A percentile compares a stretch with the other conserved stretches of the same genome.
These are phyloP conservation scores for Lordiphosa collinella DNA, from an alignment of 1,140 invertebrate genomes.

Conservation along the genomic window DNA sequence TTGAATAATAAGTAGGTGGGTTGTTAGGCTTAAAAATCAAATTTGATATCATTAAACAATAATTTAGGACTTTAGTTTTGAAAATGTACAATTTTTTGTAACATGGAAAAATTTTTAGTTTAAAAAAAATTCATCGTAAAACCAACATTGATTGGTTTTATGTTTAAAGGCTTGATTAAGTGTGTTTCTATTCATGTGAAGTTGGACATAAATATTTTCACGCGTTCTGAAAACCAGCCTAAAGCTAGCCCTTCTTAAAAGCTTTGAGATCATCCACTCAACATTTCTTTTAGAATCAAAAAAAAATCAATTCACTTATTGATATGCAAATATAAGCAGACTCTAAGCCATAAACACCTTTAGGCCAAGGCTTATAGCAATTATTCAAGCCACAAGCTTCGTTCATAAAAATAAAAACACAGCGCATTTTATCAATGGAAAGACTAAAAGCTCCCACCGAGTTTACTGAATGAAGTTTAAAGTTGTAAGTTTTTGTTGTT, in stretches of 20 bases:
- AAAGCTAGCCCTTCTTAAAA: not conserved
- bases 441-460: slow-evolving; percentile 8
- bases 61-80: not conserved
- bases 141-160: too few relatives aligned
- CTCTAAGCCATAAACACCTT: slow-evolving; percentile 30
- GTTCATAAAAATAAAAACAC: slow-evolving; percentile 21
- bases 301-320: not conserved
- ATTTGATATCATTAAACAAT: not conserved
- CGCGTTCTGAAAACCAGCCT: too few relatives aligned
- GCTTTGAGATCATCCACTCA: slow-evolving; percentile 4
- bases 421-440: slow-evolving; percentile 41
- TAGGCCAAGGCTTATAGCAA: slow-evolving; percentile 23
- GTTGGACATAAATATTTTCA: too few relatives aligned
- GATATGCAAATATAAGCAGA: slow-evolving; percentile 6
- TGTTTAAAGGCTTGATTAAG: too few relatives aligned
- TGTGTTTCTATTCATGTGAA: too few relatives aligned
- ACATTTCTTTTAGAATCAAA: slow-evolving; percentile 1
- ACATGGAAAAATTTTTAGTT: too few relatives aligned
- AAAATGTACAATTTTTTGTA: too few relatives aligned
- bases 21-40: not conserved
- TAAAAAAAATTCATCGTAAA: too few relatives aligned
- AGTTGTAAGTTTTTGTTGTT: slow-evolving; percentile 1
- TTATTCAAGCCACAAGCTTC: slow-evolving; percentile 27
- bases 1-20: not conserved
- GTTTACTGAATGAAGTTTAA: slow-evolving; percentile 43